phyloP scores from a whole-genome alignment of 2,113 vertebrate species.

The Gracilinanus agilis region DNA sequence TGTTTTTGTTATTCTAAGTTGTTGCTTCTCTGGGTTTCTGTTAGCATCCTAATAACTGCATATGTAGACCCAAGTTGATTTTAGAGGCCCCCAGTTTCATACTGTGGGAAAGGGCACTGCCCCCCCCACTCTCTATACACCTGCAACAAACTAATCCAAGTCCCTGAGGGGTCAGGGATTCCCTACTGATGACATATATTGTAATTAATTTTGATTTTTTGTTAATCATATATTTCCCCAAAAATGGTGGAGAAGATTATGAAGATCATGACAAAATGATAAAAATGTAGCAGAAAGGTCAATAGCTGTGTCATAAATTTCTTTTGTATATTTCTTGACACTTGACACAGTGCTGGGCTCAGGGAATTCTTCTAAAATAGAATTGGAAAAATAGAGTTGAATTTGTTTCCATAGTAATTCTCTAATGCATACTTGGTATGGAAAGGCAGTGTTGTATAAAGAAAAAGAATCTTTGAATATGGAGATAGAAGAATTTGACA shows the following conservation, averaged over 20 bases:
- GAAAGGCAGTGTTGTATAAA: background rate
- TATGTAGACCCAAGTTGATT: too few relatives aligned
- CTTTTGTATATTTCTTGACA: background rate
- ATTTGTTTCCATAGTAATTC: too few relatives aligned
- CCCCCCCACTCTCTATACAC: background rate
- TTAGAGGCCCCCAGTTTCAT: background rate
- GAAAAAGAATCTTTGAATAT: background rate
- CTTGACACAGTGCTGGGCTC: background rate
- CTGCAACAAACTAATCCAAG: background rate
- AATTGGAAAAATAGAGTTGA: background rate
- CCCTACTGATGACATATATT: too few relatives aligned
- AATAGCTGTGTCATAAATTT: background rate
- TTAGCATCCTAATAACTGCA: too few relatives aligned
- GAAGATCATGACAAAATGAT: background rate
- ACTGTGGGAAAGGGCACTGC: background rate
- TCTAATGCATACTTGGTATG: background rate
- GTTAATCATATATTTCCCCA: background rate
- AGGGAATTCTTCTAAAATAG: background rate
- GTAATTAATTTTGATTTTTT: background rate
- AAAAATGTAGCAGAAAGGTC: background rate
- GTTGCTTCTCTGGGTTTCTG: background rate
- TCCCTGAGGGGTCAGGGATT: background rate
- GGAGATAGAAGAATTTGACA: background rate
- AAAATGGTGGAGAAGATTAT: background rate
- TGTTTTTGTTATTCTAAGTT: background rate